phyloP scores from a whole-genome alignment of 1,140 invertebrate species.

The Drosophila carrolli region DNA sequence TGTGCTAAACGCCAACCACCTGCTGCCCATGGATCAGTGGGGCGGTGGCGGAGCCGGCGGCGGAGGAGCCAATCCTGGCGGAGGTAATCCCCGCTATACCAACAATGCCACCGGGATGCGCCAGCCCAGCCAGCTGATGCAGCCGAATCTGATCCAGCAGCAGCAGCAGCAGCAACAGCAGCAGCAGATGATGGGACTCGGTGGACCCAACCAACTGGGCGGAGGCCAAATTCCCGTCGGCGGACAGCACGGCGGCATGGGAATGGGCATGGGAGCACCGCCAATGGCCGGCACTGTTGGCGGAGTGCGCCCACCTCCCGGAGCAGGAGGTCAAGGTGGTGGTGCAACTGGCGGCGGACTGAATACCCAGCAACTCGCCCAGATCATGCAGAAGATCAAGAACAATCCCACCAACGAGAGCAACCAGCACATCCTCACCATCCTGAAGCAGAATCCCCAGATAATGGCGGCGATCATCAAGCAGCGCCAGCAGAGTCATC shows the following conservation, averaged over 20 bases:
- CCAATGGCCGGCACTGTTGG: conserved; percentile 52
- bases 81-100: conserved; percentile 49
- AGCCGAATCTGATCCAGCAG: conserved; percentile 81
- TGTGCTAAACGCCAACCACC: conserved; percentile 79
- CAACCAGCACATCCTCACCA: conserved; percentile 95
- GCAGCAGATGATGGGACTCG: conserved; percentile 84
- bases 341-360: conserved; percentile 86
- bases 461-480: conserved; percentile 99
- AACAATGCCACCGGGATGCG: conserved; percentile 81
- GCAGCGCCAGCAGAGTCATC: conserved; percentile 91
- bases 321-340: conserved; percentile 84
- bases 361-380: conserved; percentile 93
- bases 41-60: conserved; percentile 59
- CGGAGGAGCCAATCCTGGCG: conserved; percentile 28
- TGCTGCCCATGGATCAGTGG: conserved; percentile 90
- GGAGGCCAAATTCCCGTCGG: conserved; percentile 74
- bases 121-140: conserved; percentile 84
- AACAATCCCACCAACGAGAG: conserved; percentile 94
- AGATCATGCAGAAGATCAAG: conserved; percentile 94
- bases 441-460: conserved; percentile 97
- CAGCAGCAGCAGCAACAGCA: conserved; percentile 84
- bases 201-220: conserved; percentile 67
- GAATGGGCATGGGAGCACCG: conserved; percentile 62
- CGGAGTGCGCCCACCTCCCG: conserved; percentile 68
- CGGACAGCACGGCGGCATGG: conserved; percentile 65